Evolutionary conservation across 1,140 invertebrate species (phyloP), one percentile per base, ranked within the genome.

Genomic region (Nasonia vitripennis): DNA sequence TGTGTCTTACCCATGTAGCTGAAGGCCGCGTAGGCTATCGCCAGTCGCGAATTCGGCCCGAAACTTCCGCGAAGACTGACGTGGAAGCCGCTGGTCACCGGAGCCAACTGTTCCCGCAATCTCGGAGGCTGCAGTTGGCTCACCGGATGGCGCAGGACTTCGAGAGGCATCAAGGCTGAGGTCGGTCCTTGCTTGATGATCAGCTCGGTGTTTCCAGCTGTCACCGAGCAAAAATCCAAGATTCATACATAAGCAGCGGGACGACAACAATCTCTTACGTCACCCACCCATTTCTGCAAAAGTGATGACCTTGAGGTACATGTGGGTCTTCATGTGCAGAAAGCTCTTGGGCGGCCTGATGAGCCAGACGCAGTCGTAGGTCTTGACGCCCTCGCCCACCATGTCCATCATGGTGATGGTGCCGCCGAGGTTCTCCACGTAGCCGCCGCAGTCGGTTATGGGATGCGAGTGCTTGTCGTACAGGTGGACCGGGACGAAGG

Each of bases 371-470:
- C 96, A 97, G 88, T 97, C 96, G 87, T 95, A 97, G 0, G 94
- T 93, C 89, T 95, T 94, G 0, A 94, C 92, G 2, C 94, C 94
- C 84, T 95, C 94, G 73, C 93, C 93, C 10, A 95, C 94, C 96
- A 96, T 96, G 87, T 96, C 95, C 95, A 96, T 96, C 96, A 97
- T 96, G 11, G 96, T 96, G 37, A 97, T 97, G 14, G 95, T 95
- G 0, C 96, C 96, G 4, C 96, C 96, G 20, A 95, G 93, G 89
- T 96, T 96, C 75, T 95, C 95, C 4, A 96, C 96, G 89, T 95
- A 95, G 78, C 96, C 96, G 23, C 96, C 96, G 87, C 96, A 97
- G 90, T 96, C 96, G 74, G 95, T 95, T 80, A 95, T 94, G 73
- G 95, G 95, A 82, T 94, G 94, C 77, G 95, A 89, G 17, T 93